Percentiles rank a stretch among this genome's conserved stretches.
Conservation (phyloP, 2,797 vertebrate genomes). For the Semotilus atromaculatus region DNA sequence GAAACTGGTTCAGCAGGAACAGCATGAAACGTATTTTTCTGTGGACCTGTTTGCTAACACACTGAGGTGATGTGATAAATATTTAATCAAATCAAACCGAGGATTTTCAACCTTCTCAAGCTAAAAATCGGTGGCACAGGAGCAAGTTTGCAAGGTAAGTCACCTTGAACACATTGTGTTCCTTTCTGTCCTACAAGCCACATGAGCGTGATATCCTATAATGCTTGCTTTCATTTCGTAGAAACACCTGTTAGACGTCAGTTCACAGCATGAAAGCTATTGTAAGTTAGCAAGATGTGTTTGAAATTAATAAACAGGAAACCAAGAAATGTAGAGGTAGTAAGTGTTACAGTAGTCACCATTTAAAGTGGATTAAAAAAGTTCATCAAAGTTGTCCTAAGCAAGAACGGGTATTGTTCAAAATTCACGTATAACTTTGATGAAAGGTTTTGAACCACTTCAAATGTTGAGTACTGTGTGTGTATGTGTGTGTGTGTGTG, state of each 20-base stretch:
- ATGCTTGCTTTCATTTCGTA: neutral
- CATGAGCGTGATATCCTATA: neutral
- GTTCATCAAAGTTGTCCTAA: too few relatives aligned
- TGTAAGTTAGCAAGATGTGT: neutral
- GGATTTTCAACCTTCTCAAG: neutral
- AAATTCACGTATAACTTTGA: too few relatives aligned
- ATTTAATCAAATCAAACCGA: constrained; percentile 1
- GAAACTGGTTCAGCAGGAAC: constrained; percentile 24
- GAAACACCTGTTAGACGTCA: constrained; percentile 16
- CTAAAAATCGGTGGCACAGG: neutral
- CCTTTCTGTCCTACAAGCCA: neutral
- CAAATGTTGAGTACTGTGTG: too few relatives aligned
- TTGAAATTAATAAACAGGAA: neutral
- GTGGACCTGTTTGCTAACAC: neutral
- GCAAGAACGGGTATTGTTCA: too few relatives aligned
- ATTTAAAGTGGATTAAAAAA: too few relatives aligned
- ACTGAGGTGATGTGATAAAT: constrained; percentile 12
- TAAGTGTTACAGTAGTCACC: too few relatives aligned
- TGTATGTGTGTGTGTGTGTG: neutral
- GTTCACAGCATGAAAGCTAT: neutral
- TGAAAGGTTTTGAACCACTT: too few relatives aligned
- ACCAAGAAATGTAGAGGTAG: neutral
- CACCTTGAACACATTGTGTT: neutral
- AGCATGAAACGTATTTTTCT: neutral
- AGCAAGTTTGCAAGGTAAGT: neutral